These are phyloP conservation scores for Phylloscopus trochiloides DNA, from an alignment of 2,113 vertebrate species.

Conservation along the genomic window DNA sequence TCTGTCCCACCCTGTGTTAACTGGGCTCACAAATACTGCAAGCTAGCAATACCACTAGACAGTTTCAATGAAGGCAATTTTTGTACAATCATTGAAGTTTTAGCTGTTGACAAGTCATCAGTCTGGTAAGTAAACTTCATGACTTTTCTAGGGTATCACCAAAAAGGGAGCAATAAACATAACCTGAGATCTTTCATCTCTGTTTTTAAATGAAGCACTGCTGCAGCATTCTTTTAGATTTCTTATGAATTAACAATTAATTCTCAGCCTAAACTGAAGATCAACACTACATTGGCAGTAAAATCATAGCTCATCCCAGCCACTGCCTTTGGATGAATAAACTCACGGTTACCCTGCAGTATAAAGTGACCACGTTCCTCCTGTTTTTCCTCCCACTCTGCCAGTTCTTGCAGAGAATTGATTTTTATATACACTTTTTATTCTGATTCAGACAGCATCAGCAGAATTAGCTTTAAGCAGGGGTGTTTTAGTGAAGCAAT, in stretches of 20 bases:
- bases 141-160: neutral
- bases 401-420: neutral
- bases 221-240: neutral
- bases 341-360: neutral
- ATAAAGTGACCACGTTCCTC: neutral
- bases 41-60: neutral
- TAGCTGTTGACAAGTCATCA: neutral
- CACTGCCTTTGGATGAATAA: neutral
- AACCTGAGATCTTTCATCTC: neutral
- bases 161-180: neutral
- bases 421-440: neutral
- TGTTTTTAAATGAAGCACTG: neutral
- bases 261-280: neutral
- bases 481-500: neutral
- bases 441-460: neutral
- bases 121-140: neutral
- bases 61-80: neutral
- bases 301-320: fast-evolving
- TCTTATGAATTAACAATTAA: neutral
- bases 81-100: neutral
- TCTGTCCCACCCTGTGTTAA: neutral
- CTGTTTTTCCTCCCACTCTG: neutral
- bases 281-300: fast-evolving
- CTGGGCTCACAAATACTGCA: neutral
- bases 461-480: neutral